Evolutionary conservation across 2,797 vertebrate genomes (phyloP).

Genomic region (Argya squamiceps): DNA sequence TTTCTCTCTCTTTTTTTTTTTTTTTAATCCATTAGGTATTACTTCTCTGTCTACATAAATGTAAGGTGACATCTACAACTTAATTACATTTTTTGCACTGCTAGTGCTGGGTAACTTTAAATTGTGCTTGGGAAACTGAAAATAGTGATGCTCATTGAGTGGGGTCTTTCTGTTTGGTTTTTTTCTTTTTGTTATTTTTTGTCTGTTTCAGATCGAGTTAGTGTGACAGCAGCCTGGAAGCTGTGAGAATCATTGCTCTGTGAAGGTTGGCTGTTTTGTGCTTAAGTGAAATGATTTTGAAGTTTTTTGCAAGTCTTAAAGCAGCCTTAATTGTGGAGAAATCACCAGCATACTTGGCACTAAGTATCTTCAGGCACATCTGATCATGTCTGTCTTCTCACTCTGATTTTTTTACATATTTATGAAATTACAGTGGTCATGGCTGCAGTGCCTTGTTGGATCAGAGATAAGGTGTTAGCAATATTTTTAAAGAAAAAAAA

Average conservation of each 20-base stretch:
- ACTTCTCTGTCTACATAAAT: neutral
- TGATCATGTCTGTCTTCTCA: neutral
- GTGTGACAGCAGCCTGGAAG: neutral
- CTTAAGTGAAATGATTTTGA: neutral
- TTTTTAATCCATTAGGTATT: neutral
- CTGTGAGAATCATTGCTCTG: neutral
- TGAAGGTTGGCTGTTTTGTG: neutral
- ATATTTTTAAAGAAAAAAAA: neutral
- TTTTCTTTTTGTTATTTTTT: neutral
- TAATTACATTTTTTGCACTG: neutral
- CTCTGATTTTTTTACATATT: neutral
- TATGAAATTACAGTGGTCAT: neutral
- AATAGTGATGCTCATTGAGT: neutral
- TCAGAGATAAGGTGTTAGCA: neutral
- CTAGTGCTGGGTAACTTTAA: neutral
- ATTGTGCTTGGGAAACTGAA: neutral
- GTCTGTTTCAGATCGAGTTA: neutral
- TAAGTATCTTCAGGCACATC: neutral
- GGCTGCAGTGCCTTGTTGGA: neutral
- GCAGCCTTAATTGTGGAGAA: neutral
- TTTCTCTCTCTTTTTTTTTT: neutral
- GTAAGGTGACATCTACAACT: neutral
- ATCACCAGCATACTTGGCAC: rapidly evolving
- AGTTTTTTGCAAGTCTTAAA: neutral
- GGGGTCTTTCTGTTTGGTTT: neutral